phyloP scores from a whole-genome alignment of 37 sponge, comb jelly and placozoan species.

The Oopsacas minuta region DNA sequence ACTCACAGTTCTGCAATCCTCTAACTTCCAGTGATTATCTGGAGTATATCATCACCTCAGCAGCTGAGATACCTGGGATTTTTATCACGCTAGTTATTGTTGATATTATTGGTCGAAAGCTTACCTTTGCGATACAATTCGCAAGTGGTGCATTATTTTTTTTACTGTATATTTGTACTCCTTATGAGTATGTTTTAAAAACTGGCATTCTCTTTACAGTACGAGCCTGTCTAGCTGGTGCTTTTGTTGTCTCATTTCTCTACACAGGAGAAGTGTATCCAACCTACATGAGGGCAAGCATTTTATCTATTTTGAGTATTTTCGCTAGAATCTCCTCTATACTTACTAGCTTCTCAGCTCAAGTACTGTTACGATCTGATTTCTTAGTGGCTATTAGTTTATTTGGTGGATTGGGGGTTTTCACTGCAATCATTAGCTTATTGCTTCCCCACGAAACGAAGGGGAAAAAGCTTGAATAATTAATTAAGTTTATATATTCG shows the following conservation, averaged over 20 bases:
- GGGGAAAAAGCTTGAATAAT: neutral
- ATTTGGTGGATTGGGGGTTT: neutral
- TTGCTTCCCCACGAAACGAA: conserved; percentile 7
- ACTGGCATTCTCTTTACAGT: neutral
- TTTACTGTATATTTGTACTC: neutral
- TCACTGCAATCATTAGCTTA: neutral
- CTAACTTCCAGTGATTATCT: neutral
- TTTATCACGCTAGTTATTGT: neutral
- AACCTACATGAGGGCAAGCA: neutral
- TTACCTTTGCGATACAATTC: neutral
- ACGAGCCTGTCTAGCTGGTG: neutral
- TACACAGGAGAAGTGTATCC: conserved; percentile 8
- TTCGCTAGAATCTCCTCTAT: neutral
- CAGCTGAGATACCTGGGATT: neutral
- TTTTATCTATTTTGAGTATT: neutral
- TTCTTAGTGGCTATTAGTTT: neutral
- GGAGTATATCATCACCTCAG: neutral
- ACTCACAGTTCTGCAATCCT: neutral
- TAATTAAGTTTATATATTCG: too few relatives aligned
- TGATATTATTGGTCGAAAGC: neutral
- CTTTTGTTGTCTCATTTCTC: neutral
- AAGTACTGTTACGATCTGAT: neutral
- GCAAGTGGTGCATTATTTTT: neutral
- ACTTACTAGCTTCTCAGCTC: neutral
- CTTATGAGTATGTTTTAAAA: neutral